Percentiles rank a stretch among this genome's conserved stretches.
Evolutionary conservation across 2,113 vertebrate genomes (phyloP).

Genomic region (Terrapene triunguis): DNA sequence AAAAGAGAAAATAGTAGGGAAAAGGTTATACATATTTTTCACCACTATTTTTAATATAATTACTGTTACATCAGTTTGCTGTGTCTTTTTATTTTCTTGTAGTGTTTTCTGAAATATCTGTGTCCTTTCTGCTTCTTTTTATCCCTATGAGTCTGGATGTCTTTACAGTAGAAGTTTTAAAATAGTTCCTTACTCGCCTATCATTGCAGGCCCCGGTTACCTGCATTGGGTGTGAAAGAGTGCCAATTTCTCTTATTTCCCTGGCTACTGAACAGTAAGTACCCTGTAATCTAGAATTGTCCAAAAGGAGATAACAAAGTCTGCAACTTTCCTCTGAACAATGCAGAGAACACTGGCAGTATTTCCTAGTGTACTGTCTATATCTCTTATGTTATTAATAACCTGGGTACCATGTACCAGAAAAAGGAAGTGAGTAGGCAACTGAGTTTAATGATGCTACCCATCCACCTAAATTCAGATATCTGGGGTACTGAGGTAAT

Average conservation of each 20-base stretch:
- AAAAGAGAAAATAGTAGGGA: neutral
- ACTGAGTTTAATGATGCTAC: neutral
- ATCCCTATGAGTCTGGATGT: neutral
- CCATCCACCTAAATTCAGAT: neutral
- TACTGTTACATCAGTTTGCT: neutral
- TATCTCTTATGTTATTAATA: neutral
- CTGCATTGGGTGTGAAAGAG: neutral
- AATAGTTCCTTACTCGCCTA: neutral
- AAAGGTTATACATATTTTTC: neutral
- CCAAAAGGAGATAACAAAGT: neutral
- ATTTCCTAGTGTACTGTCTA: neutral
- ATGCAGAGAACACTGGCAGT: neutral
- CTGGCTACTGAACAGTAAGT: neutral
- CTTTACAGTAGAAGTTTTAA: neutral
- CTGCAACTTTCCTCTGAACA: neutral
- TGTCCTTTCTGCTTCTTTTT: neutral
- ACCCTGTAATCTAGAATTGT: neutral
- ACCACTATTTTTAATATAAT: neutral
- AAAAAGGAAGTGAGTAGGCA: too few relatives aligned
- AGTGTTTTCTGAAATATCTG: neutral
- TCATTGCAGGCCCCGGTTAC: rapidly evolving
- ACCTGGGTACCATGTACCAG: too few relatives aligned
- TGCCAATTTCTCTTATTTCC: neutral
- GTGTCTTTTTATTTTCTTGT: neutral
- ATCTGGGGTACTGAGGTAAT: neutral